A percentile compares a stretch with the other conserved stretches of the same genome.
These are phyloP conservation scores for Lysandra coridon DNA, from an alignment of 2,888 invertebrate species.

Conservation along the genomic window DNA sequence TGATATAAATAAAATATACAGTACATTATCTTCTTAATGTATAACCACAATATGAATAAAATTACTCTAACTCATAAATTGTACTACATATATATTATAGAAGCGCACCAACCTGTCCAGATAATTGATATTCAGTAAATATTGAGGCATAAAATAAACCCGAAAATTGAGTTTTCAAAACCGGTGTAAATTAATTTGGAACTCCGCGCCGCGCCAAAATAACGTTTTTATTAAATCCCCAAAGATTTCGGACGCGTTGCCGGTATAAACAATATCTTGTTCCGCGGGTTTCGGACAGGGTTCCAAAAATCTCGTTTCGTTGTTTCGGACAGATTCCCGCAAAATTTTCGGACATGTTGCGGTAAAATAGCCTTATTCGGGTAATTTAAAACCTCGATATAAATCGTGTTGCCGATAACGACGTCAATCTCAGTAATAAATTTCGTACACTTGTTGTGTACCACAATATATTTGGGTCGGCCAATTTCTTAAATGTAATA, in stretches of 20 bases:
- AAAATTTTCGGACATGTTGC: conserved; percentile 30
- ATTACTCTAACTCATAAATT: conserved; percentile 39
- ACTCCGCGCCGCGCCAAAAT: conserved; percentile 68
- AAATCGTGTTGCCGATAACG: conserved; percentile 34
- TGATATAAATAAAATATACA: too few species aligned
- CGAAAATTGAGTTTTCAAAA: conserved; percentile 76
- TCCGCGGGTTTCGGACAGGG: conserved; percentile 46
- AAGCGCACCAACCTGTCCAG: conserved; percentile 49
- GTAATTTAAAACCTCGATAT: conserved; percentile 34
- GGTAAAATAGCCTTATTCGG: conserved; percentile 33
- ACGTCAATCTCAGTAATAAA: conserved; percentile 8
- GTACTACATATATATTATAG: conserved; percentile 60
- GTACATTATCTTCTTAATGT: background rate
- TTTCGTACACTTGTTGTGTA: background rate
- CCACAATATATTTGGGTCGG: background rate
- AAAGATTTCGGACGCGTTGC: conserved; percentile 44
- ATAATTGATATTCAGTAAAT: conserved; percentile 79
- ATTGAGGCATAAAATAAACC: conserved; percentile 76
- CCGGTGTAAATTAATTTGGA: conserved; percentile 77
- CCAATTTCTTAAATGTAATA: background rate
- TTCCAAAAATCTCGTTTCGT: conserved; percentile 43
- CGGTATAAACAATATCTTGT: conserved; percentile 47
- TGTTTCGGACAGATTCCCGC: conserved; percentile 16
- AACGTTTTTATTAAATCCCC: conserved; percentile 66
- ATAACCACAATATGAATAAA: conserved; percentile 31